phyloP scores from a whole-genome alignment of 2,797 vertebrate genomes.

The Poecilia picta region DNA sequence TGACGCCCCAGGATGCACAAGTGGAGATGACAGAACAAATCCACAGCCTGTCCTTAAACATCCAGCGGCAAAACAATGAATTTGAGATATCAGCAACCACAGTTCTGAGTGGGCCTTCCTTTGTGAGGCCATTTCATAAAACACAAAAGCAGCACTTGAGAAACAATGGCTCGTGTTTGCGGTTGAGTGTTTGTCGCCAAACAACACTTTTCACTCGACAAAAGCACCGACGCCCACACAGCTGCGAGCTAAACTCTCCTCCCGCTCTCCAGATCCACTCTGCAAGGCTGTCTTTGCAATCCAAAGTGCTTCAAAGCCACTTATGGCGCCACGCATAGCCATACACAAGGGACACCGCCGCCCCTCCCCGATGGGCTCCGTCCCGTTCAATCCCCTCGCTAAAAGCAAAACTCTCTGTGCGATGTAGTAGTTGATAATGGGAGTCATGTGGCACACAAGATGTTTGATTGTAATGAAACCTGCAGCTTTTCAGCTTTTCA shows the following conservation, averaged over 20 bases:
- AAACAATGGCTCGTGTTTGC: conserved; percentile 66
- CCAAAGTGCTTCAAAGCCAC: conserved; percentile 58
- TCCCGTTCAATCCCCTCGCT: conserved; percentile 34
- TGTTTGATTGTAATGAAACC: not conserved
- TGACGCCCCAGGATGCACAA: conserved; percentile 8
- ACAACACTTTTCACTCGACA: conserved; percentile 70
- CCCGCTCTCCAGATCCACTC: conserved; percentile 59
- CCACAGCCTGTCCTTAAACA: conserved; percentile 2
- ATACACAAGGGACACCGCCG: conserved; percentile 21
- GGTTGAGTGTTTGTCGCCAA: conserved; percentile 69
- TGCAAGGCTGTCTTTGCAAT: conserved; percentile 27
- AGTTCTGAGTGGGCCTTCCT: conserved; percentile 54
- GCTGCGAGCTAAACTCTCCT: conserved; percentile 53
- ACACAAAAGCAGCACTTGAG: conserved; percentile 58
- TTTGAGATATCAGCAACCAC: conserved; percentile 39
- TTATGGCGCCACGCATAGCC: conserved; percentile 42
- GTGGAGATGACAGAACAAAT: not conserved
- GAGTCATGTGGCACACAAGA: not conserved
- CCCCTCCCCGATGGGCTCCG: not conserved
- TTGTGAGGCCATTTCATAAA: conserved; percentile 53
- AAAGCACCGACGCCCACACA: conserved; percentile 67
- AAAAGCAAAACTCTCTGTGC: conserved; percentile 15
- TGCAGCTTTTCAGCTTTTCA: not conserved
- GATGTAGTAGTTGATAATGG: not conserved
- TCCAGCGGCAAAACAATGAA: conserved; percentile 46